Evolutionary conservation across 2,113 vertebrate genomes (phyloP).

Genomic region (Dolichallabes microphthalmus): DNA sequence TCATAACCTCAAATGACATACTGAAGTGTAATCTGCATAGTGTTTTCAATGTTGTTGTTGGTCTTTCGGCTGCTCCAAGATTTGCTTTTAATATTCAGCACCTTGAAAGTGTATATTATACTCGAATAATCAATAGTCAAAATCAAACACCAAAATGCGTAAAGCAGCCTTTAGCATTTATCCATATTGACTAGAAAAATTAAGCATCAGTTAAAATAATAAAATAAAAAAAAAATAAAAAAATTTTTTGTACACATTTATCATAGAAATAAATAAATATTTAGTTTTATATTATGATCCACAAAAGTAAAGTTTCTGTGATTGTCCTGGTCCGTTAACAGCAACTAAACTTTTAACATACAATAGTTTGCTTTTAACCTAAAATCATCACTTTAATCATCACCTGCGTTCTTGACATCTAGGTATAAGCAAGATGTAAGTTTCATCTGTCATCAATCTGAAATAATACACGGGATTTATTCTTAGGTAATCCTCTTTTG

Average conservation of each 20-base stretch:
- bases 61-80: too few species aligned
- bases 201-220: background rate
- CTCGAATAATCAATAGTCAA: background rate
- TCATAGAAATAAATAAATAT: background rate
- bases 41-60: too few species aligned
- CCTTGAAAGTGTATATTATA: background rate
- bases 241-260: too few species aligned
- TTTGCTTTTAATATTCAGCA: background rate
- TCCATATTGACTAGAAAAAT: background rate
- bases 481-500: too few species aligned
- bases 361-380: background rate
- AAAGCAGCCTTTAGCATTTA: background rate
- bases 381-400: background rate
- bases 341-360: background rate
- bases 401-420: background rate
- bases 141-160: background rate
- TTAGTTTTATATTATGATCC: background rate
- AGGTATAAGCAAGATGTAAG: too few species aligned
- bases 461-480: too few species aligned
- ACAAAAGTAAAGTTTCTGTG: background rate
- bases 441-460: too few species aligned
- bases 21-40: background rate
- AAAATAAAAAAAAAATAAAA: too few species aligned
- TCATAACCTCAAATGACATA: background rate
- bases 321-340: background rate